A percentile compares a stretch with the other conserved stretches of the same genome.
These are phyloP conservation scores for Himalopsyche phryganea DNA, from an alignment of 1,140 invertebrate genomes.

Conservation along the genomic window DNA sequence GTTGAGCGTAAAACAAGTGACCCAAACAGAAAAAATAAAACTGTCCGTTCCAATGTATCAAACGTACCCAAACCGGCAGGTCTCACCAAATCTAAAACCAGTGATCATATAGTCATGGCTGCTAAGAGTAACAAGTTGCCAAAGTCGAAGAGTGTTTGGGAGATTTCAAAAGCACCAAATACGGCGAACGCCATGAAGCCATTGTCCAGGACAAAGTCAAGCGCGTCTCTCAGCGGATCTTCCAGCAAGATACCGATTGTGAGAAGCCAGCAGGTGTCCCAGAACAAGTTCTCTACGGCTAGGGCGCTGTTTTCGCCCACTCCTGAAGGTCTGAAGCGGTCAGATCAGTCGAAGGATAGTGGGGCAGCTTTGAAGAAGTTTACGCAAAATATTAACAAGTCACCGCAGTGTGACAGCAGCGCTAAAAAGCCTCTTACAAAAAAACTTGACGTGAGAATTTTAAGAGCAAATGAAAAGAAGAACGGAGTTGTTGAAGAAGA, in stretches of 20 bases:
- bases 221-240: conserved; percentile 54
- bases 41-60: not conserved
- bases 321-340: conserved; percentile 52
- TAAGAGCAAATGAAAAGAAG: not conserved
- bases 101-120: conserved; percentile 35
- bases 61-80: conserved; percentile 12
- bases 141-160: conserved; percentile 56
- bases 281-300: conserved; percentile 48
- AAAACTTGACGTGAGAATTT: conserved; percentile 36
- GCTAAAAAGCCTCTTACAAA: conserved; percentile 45
- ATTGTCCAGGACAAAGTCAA: conserved; percentile 49
- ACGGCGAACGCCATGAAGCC: conserved; percentile 4
- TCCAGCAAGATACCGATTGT: conserved; percentile 57
- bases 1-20: conserved; percentile 44
- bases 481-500: too few species aligned
- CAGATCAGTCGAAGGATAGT: conserved; percentile 54
- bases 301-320: conserved; percentile 53
- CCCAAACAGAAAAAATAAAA: conserved; percentile 38
- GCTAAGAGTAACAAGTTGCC: conserved; percentile 45
- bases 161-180: conserved; percentile 41
- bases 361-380: conserved; percentile 37
- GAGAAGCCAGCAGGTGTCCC: conserved; percentile 47
- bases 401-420: conserved; percentile 41
- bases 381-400: conserved; percentile 39
- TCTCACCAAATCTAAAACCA: conserved; percentile 28